Evolutionary conservation across 1,140 invertebrate species (phyloP), one percentile per base, ranked within the genome.

Genomic region (Babylonia areolata): DNA sequence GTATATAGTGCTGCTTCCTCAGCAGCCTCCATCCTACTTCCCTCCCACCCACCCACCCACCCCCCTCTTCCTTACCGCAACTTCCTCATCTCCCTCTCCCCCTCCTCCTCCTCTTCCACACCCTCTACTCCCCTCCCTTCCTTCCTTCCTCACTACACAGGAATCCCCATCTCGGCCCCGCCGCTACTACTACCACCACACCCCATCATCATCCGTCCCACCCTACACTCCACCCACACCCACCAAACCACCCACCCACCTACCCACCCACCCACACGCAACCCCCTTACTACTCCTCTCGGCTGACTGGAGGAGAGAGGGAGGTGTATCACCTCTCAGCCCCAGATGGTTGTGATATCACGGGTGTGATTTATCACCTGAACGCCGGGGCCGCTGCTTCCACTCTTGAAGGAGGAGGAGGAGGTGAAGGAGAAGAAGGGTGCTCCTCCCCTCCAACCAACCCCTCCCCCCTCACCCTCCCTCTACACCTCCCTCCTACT

Each of bases 271-370:
- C n/a, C n/a, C n/a, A n/a, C n/a, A n/a, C n/a, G n/a, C n/a, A n/a
- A n/a, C n/a, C n/a, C n/a, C n/a, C n/a, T n/a, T n/a, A n/a, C n/a
- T n/a, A n/a, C n/a, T n/a, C n/a, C n/a, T n/a, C n/a, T n/a, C n/a
- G n/a, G n/a, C n/a, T n/a, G 20, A 51, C 9, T 28, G 20, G 3
- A 23, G 17, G 58, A 20, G 58, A 20, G 23, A 64, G 58, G 58
- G 58, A 5, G 73, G 73, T 6, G 37, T 77, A 77, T 77, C 73
- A 77, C 73, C 73, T 77, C 73, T 77, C 73, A 77, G 33, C 73
- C 51, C 81, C 81, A 84, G 81, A 71, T 84, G 81, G 81, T 84
- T 84, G 39, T 73, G 81, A 84, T 84, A 84, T 84, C 81, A 84
- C 15, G 39, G 64, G 58, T 42, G 37, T 84, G 81, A 84, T 84